phyloP scores from a whole-genome alignment of 2,113 vertebrate genomes.

The Reinhardtius hippoglossoides region DNA sequence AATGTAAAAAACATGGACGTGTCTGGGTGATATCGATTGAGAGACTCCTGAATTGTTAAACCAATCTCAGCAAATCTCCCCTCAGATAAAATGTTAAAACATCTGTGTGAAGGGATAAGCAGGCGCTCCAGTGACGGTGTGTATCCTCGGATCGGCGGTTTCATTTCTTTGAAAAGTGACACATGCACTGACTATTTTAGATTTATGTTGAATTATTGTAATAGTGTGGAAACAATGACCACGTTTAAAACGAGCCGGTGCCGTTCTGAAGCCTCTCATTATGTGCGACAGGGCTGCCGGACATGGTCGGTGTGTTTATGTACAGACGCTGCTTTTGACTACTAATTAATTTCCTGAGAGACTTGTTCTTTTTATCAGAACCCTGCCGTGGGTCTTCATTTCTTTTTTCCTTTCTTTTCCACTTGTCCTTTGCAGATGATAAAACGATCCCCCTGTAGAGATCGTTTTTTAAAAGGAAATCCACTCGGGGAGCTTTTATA shows the following conservation, averaged over 20 bases:
- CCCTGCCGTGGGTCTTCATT: background rate
- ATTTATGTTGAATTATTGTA: slow-evolving; percentile 26
- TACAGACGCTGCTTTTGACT: slow-evolving; percentile 22
- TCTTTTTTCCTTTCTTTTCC: background rate
- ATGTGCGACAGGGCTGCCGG: background rate
- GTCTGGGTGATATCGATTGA: too few species aligned
- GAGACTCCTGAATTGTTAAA: background rate
- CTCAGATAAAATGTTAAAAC: too few species aligned
- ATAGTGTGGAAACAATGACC: slow-evolving; percentile 3
- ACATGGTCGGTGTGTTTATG: slow-evolving; percentile 11
- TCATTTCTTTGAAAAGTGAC: background rate
- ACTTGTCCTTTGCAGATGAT: slow-evolving; percentile 23
- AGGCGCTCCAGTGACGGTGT: too few species aligned
- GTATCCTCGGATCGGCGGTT: too few species aligned
- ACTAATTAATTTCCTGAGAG: slow-evolving; percentile 42
- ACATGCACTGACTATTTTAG: background rate
- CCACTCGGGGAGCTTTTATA: background rate
- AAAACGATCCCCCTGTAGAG: slow-evolving; percentile 4
- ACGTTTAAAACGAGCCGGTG: background rate
- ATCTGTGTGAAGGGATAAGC: too few species aligned
- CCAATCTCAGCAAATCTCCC: too few species aligned
- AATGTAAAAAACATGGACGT: too few species aligned
- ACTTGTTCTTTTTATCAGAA: background rate
- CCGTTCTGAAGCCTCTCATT: slow-evolving; percentile 27
- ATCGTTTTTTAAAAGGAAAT: too few species aligned